Conservation (phyloP, 2,888 invertebrate genomes). For the Xestoiulus laeticollis region DNA sequence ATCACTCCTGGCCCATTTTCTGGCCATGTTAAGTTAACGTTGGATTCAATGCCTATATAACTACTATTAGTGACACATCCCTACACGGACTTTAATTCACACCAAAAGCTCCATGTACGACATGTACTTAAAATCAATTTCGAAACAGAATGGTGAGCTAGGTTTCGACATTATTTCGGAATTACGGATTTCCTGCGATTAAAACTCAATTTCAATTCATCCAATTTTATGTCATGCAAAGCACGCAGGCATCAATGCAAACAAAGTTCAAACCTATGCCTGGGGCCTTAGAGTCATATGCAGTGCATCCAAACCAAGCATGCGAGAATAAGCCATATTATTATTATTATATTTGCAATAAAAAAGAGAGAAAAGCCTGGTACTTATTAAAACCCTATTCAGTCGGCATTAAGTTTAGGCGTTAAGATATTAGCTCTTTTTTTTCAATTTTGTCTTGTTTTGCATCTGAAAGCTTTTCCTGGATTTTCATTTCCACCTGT, state of each 20-base stretch:
- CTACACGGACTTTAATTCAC: too few relatives aligned
- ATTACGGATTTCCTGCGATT: not conserved
- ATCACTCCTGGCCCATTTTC: too few relatives aligned
- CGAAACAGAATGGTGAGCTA: not conserved
- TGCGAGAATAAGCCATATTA: not conserved
- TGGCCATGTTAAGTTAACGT: too few relatives aligned
- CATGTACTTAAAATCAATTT: not conserved
- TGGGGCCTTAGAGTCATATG: not conserved
- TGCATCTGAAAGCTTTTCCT: not conserved
- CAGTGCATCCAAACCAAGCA: not conserved
- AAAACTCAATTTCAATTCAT: not conserved
- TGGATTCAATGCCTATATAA: too few relatives aligned
- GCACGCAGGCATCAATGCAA: not conserved
- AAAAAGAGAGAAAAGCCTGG: not conserved
- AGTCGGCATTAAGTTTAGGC: not conserved
- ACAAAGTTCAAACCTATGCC: not conserved
- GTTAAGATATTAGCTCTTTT: not conserved
- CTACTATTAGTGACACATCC: too few relatives aligned
- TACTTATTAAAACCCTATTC: not conserved
- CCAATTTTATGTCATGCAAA: not conserved
- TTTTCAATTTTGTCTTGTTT: not conserved
- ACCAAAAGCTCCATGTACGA: not conserved
- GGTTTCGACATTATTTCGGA: not conserved
- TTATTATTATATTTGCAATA: not conserved
- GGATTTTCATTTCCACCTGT: conserved; percentile 25